A percentile compares a stretch with the other conserved stretches of the same genome.
Evolutionary conservation across 2,888 invertebrate genomes (phyloP).

Genomic region (Herminia tarsipennalis): DNA sequence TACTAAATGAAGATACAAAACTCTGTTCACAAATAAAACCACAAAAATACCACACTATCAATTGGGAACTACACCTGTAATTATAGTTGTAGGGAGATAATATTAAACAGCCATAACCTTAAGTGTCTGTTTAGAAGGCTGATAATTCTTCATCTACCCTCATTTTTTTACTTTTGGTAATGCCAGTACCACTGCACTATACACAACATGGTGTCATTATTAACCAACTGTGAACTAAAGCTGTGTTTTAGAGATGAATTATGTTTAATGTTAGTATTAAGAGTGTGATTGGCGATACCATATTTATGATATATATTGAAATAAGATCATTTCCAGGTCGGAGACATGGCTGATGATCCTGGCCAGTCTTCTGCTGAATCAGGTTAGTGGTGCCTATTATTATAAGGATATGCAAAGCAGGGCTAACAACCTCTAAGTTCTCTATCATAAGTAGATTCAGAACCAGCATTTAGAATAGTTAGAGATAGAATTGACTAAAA

Average conservation of each 20-base stretch:
- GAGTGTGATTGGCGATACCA: neutral
- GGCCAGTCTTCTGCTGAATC: constrained; percentile 56
- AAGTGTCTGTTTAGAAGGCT: no score
- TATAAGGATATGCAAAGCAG: neutral
- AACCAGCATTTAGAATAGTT: no score
- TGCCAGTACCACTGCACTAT: neutral
- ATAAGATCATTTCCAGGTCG: constrained; percentile 31
- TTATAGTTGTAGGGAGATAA: no score
- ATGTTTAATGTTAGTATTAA: neutral
- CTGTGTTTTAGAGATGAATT: neutral
- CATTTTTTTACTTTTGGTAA: neutral
- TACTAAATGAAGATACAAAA: no score
- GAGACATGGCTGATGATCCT: constrained; percentile 66
- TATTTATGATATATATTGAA: neutral
- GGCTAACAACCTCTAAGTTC: neutral
- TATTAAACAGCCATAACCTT: no score
- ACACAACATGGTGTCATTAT: neutral
- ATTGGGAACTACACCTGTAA: no score
- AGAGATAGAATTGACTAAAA: no score
- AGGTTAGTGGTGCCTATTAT: constrained; percentile 40
- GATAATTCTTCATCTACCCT: no score
- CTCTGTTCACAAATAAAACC: no score
- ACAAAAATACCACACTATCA: no score
- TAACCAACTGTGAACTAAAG: neutral
- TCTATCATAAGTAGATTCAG: no score